phyloP scores from a whole-genome alignment of 2,797 vertebrate genomes.

The Crax fasciolata region DNA sequence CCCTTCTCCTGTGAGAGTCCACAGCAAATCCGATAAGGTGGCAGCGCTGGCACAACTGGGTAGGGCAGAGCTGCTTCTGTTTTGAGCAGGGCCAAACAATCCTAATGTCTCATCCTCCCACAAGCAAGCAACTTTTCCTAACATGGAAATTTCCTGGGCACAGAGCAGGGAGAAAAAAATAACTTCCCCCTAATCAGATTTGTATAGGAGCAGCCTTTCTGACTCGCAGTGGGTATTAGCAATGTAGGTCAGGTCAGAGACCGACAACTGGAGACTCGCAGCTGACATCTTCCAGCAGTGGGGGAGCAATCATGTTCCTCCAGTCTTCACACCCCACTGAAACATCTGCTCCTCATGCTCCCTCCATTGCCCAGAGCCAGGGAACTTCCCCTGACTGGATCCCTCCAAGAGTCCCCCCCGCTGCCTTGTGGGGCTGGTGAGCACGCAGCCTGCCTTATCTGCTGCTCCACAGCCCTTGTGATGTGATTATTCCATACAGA shows the following conservation, averaged over 20 bases:
- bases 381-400: neutral
- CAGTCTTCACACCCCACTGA: neutral
- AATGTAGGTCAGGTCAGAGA: constrained; percentile 49
- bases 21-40: neutral
- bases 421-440: neutral
- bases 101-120: neutral
- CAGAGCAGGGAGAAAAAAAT: neutral
- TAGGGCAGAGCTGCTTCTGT: neutral
- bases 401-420: neutral
- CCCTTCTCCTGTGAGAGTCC: accelerated
- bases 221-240: neutral
- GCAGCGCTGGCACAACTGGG: neutral
- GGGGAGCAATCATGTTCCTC: neutral
- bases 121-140: accelerated
- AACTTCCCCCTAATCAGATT: constrained; percentile 37
- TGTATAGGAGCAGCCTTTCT: neutral
- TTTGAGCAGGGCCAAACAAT: neutral
- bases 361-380: accelerated
- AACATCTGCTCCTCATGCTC: neutral
- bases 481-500: neutral
- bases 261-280: neutral
- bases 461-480: accelerated
- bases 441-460: neutral
- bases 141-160: neutral
- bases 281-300: neutral